Evolutionary conservation across 2,113 vertebrate genomes (phyloP).

Genomic region (Lates calcarifer): DNA sequence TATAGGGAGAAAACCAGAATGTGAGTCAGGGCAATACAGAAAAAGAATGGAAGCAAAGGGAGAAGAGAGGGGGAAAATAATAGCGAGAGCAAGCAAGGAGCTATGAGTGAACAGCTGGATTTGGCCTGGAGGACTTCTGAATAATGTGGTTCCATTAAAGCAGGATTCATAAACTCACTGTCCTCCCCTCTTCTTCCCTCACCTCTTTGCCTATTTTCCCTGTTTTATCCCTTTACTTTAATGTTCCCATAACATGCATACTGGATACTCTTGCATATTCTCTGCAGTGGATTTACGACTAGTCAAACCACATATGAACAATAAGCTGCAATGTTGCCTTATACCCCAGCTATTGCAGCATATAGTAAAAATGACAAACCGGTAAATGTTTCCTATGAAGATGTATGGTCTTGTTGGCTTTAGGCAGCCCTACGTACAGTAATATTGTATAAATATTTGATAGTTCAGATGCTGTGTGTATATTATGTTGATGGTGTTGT

Average conservation of each 20-base stretch:
- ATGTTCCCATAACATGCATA: conserved; percentile 67
- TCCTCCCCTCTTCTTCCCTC: conserved; percentile 33
- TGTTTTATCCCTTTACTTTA: conserved; percentile 69
- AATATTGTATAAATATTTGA: conserved; percentile 77
- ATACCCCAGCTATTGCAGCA: conserved; percentile 21
- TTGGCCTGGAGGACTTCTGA: conserved; percentile 72
- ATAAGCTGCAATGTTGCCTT: conserved; percentile 46
- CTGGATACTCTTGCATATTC: conserved; percentile 49
- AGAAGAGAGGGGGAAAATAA: conserved; percentile 31
- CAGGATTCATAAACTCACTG: conserved; percentile 70
- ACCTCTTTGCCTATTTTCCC: conserved; percentile 42
- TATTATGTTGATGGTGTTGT: conserved; percentile 65
- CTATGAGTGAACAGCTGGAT: conserved; percentile 68
- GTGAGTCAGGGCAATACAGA: conserved; percentile 24
- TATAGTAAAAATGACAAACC: conserved; percentile 69
- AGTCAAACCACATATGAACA: conserved; percentile 65
- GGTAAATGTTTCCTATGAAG: conserved; percentile 54
- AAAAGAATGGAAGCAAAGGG: conserved; percentile 57
- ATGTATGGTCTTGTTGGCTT: conserved; percentile 54
- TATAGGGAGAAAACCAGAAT: conserved; percentile 37
- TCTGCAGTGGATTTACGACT: conserved; percentile 43
- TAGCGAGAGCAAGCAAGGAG: conserved; percentile 38
- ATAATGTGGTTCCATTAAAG: conserved; percentile 78
- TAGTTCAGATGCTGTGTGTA: conserved; percentile 62
- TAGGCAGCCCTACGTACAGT: conserved; percentile 51